Evolutionary conservation across 2,888 invertebrate genomes (phyloP), one percentile per base, ranked within the genome.

Genomic region (Steinernema carpocapsae): DNA sequence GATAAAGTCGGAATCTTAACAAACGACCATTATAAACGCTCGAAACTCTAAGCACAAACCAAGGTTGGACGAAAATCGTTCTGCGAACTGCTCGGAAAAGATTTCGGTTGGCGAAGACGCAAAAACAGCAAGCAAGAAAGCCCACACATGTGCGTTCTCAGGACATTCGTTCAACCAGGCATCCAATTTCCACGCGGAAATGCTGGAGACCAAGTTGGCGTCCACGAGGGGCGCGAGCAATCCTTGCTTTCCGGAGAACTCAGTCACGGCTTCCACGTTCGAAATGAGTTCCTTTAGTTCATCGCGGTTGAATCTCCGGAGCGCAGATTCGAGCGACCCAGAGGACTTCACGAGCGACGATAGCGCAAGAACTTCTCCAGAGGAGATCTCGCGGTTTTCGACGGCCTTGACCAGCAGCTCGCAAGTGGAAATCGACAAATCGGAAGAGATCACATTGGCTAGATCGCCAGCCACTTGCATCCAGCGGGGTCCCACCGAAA

Each of bases 401-500:
- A 24, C 26, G 7, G 26, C 56, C 26, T 56, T 3, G 26, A 56
- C 56, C 6, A 56, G 26, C 26, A 24, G 56, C 26, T 56, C 17
- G 26, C 56, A 56, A 4, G 56, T 26, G 17, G 56, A 24, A 3
- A 56, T 2, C 6, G 56, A 56, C 26, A 56, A 4, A 6, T 6
- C 26, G 17, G 56, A 4, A 12, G 24, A 22, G 17, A 56, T 56
- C 7, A 56, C 26, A 17, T 56, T 56, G 22, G 24, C 56, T 6
- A 56, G 26, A 17, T 56, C 56, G 26, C 26, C 17, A 19, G 56
- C n/a, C 12, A 26, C 22, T 12, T 24, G 56, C 19, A 56, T 22
- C 56, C 56, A 56, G 2, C 56, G 56, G 1, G 56, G 26, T 24
- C 26, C 56, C 74, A 93, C 87, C 86, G 89, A 93, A 83, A 99